Evolutionary conservation across 2,113 vertebrate genomes (phyloP), one percentile per base, ranked within the genome.

Genomic region (Trinectes maculatus): DNA sequence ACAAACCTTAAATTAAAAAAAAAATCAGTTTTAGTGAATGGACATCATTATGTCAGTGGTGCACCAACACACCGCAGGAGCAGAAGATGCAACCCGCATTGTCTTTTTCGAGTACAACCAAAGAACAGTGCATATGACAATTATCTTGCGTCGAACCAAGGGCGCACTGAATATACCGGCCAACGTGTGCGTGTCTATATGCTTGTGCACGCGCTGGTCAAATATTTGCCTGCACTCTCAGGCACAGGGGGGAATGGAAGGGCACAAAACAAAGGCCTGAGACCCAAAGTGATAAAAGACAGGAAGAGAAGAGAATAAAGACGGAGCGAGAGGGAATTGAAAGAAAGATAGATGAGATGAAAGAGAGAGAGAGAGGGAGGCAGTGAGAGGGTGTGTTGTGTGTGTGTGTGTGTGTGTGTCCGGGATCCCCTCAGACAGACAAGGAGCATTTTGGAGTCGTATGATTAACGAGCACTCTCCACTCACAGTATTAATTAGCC

Each of bases 401-500:
- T 48, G 37, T 59, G 31, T 61, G 46, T 57, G 51, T 68, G 66
- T 63, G 73, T 43, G 57, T 57, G 52, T 62, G 19, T 59, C n/a
- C 55, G 52, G 51, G 65, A 74, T 77, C 72, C 81, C 48, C 67
- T 54, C 43, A 77, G 79, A 77, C 65, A 73, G 82, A 89, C 89
- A 71, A 68, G 82, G 76, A 76, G 77, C 53, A 44, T 83, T 86
- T 80, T 73, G 81, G 86, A 65, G 77, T 74, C 61, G 26, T 78
- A 66, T 92, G 91, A 93, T 92, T 85, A 91, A 92, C 69, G 78
- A 89, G 80, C 78, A 24, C 62, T 59, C 79, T 63, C 80, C 71
- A 69, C 87, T 86, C 85, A n/a, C n/a, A 84, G 57, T 87, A 89
- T 92, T 91, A 91, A 92, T 92, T 91, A 91, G 90, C 85, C 84